Base-by-base conservation (phyloP, 2,113 vertebrate genomes). In the Butorides virescens region DNA sequence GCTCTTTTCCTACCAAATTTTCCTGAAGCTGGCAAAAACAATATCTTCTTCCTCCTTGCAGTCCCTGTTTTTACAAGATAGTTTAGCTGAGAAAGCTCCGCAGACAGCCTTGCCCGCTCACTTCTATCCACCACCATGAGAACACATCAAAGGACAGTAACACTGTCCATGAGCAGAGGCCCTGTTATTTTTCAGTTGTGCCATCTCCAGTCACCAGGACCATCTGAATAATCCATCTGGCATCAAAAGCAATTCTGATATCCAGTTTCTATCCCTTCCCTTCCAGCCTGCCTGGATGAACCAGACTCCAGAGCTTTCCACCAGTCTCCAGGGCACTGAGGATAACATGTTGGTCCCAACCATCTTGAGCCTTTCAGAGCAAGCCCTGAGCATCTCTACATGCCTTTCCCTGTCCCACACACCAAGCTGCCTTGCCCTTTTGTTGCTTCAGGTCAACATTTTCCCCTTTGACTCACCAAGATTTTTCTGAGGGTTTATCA, bases 141-240 rank as follows among this genome's bases (percentile, higher is more conserved):
- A 78, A 56, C 50, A 7, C 29, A 7, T 0, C 1, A 19, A 56
- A 67, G 25, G 36, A 27, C 1, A 0, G 16, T 10, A 7, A 62
- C 47, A 12, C 5, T 21, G 18, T 18, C 39, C 65, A 5, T 2
- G 7, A 12, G 9, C 17, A 84, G 44, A 80, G n/a, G 1, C 15
- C 12, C n/a, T 74, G 46, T 34, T 44, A 4, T 11, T 49, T 72
- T 49, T 55, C 70, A 22, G 15, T 11, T 5, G 14, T 27, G n/a
- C 3, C 47, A 10, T 20, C 39, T 86, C 36, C 68, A 76, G 71
- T 72, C 68, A 52, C 46, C 47, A 61, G 25, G 13, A 26, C 30
- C 62, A 39, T 10, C 23, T 84, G 72, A 59, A 37, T 3, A 55
- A 29, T 7, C 19, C 34, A 12, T 30, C 44, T 56, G 32, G 46